Base-by-base conservation (phyloP, 1,140 invertebrate species). In the Drosophila tristis region DNA sequence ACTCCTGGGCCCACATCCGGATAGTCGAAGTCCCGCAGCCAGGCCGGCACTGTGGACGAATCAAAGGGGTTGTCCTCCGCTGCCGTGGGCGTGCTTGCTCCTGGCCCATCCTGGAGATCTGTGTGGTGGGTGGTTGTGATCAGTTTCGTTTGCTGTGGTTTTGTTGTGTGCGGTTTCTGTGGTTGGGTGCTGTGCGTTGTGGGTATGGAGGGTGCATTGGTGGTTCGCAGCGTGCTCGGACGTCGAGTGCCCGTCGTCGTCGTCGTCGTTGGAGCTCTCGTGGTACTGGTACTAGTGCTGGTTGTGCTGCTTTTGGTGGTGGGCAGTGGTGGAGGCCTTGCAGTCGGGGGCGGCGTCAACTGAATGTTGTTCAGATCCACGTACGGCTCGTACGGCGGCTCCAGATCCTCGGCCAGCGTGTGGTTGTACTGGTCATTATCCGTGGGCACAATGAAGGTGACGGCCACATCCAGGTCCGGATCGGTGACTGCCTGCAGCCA, bases 1-100 rank as follows among this genome's bases (percentile, higher is more conserved):
- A 91, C 90, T 5, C 90, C 90, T 11, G 90, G 90, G 31, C 78
- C 90, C n/a, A 91, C 74, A 74, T 91, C 90, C n/a, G 90, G 80
- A 66, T 91, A 91, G 56, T 91, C 90, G 29, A 91, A 91, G 60
- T 87, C 90, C 5, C 61, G 53, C 57, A 91, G 60, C 90, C 90
- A 91, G 5, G 90, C 51, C n/a, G 90, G 90, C 16, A 91, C 56
- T 0, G 90, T 91, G 15, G 84, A 62, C 42, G 90, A 86, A 43
- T 90, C 70, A 20, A 91, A 91, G 2, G 90, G 90, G 64, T 91
- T 91, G 13, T 56, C 51, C 0, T 91, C 78, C 4, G 45, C 26
- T 35, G 67, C 61, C 8, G 9, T 39, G 4, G 35, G 11, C 35
- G 35, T 31, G 64, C 13, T 57, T 55, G 45, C 8, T 2, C n/a